Evolutionary conservation across 2,888 invertebrate genomes (phyloP), one percentile per base, ranked within the genome.

Genomic region (Cataglyphis livida): DNA sequence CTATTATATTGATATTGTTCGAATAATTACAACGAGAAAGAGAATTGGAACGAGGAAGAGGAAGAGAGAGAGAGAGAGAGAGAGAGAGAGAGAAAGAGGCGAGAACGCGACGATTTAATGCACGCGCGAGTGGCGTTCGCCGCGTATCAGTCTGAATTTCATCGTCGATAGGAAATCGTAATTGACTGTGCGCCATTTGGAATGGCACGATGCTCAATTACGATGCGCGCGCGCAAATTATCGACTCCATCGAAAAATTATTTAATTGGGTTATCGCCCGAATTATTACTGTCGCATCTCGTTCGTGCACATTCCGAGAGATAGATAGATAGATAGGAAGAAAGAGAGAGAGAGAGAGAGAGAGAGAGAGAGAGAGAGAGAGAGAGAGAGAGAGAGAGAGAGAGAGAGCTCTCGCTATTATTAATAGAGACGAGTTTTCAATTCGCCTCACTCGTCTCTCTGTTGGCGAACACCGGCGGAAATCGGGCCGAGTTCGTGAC

Each of bases 181-280:
- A 78, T 78, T 57, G 66, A 75, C 66, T 59, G 76, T 54, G 32
- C 7, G 21, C 64, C 48, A 9, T 25, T 25, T 38, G 21, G 35
- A 81, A 68, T 68, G 41, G 68, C 76, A 68, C 38, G 25, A 28
- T 28, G 71, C 35, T 59, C 71, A 59, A 79, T 79, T 59, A 61
- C 71, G 78, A 25, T 41, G 6, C 41, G 59, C 25, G 59, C 15
- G 32, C 35, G 44, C 57, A 59, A 78, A 70, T 71, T 71, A 71
- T 59, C 28, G 54, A 28, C 15, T 38, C 25, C 25, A 57, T 59
- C 78, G 78, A 79, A 79, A 79, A 79, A 79, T 71, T 79, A 79
- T 79, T 79, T 70, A 79, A 79, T 71, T 79, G 59, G 12, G 59
- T 79, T 79, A 79, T 71, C 25, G 71, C 32, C n/a, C 12, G 59